Evolutionary conservation across 2,113 vertebrate species (phyloP), one percentile per base, ranked within the genome.

Genomic region (Campylomormyrus tamandua): DNA sequence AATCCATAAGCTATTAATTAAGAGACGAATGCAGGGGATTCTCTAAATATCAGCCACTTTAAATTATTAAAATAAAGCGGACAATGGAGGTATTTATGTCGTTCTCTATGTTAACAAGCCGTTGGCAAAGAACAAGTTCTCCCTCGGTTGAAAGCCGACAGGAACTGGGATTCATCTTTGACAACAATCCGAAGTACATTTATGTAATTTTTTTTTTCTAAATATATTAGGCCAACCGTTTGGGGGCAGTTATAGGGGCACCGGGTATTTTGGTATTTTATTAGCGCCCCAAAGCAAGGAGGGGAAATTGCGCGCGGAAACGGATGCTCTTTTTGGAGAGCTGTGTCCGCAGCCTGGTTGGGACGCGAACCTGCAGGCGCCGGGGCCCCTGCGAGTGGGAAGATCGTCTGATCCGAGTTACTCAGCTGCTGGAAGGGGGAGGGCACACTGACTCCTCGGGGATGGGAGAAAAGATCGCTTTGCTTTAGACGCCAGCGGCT

Each of bases 1-100:
- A 95, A 95, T 95, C 95, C 92, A 95, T 96, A 94, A 91, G 93
- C 91, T 95, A 94, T 95, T 94, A 93, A 95, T 95, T 94, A 94
- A 90, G 86, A 66, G 70, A 90, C 39, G 90, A 90, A 93, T 88
- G 88, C 66, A 84, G 90, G 88, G 90, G 90, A 91, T 91, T 93
- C 91, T 87, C 17, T 90, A 94, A 90, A 88, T 90, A 84, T 91
- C 88, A 93, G 91, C 93, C 91, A 92, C 91, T 92, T 91, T 91
- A 92, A 93, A 95, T 94, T 94, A 95, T 93, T 90, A 91, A 92
- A 92, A 92, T 74, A 91, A 92, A 92, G 90, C 91, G 90, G 89
- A 90, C 52, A 87, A 87, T 49, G 87, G 56, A 85, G 83, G 89
- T 90, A 92, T 91, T 92, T 91, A 90, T 85, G 91, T 52, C 91